Conservation (phyloP, 2,113 vertebrate species). For the Mastomys coucha region DNA sequence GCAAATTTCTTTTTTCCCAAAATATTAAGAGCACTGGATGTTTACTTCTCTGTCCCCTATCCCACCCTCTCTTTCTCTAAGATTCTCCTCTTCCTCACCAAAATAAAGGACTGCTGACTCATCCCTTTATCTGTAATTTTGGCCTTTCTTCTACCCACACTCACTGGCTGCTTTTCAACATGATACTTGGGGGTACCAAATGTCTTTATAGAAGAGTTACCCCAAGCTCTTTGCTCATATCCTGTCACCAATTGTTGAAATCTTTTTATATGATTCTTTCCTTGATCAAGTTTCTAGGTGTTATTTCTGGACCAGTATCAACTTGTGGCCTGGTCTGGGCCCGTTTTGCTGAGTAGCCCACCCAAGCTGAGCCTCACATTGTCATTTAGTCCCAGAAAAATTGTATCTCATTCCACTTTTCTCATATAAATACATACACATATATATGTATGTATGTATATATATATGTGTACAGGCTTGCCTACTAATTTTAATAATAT, state of each 20-base stretch:
- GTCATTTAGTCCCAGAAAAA: not conserved
- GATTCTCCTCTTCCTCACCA: not conserved
- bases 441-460: too few relatives aligned
- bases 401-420: not conserved
- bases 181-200: not conserved
- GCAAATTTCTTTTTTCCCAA: not conserved
- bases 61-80: not conserved
- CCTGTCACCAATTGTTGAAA: not conserved
- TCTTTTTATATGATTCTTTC: not conserved
- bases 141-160: not conserved
- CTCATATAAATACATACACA: not conserved
- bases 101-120: not conserved
- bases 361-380: not conserved
- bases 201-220: not conserved
- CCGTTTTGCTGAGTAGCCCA: not conserved
- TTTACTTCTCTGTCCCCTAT: not conserved
- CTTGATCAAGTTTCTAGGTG: not conserved
- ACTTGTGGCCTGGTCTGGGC: not conserved
- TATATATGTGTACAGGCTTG: not conserved
- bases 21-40: not conserved
- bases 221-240: rapidly evolving
- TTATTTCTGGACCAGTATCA: not conserved
- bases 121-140: not conserved
- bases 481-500: not conserved
- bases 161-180: not conserved